These are phyloP conservation scores for Acrocera orbiculus DNA, from an alignment of 2,888 invertebrate species.

Conservation along the genomic window DNA sequence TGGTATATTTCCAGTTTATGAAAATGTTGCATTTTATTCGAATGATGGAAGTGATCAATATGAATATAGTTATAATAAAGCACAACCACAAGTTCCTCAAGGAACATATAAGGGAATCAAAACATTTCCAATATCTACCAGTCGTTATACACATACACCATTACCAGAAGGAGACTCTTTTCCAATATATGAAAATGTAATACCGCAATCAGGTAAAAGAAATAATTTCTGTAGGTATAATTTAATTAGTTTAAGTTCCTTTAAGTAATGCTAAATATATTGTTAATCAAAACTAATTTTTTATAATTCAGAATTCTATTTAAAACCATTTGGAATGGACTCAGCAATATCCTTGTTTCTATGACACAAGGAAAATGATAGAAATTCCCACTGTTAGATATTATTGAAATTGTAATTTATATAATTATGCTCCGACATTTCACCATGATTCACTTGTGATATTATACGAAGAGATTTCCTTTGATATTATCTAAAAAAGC, in stretches of 20 bases:
- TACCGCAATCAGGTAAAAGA: conserved; percentile 32
- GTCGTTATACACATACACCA: conserved; percentile 31
- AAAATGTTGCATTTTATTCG: conserved; percentile 66
- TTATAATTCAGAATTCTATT: too few species aligned
- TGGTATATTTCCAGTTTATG: conserved; percentile 58
- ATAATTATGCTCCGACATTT: too few species aligned
- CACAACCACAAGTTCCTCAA: conserved; percentile 64
- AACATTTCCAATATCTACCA: conserved; percentile 23
- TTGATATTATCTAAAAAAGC: too few species aligned
- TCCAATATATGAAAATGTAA: conserved; percentile 48
- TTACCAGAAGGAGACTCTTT: conserved; percentile 36
- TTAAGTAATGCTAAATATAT: neutral
- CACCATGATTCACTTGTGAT: too few species aligned
- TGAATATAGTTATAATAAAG: conserved; percentile 47
- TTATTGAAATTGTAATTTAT: too few species aligned
- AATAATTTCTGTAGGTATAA: neutral
- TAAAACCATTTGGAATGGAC: too few species aligned
- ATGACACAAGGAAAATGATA: too few species aligned
- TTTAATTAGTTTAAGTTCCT: conserved; percentile 11
- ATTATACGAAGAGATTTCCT: too few species aligned
- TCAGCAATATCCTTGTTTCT: too few species aligned
- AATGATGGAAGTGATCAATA: conserved; percentile 33
- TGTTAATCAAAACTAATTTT: too few species aligned
- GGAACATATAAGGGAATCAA: conserved; percentile 22
- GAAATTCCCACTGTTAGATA: too few species aligned